Percentiles rank a stretch among this genome's conserved stretches.
Evolutionary conservation across 2,888 invertebrate genomes (phyloP).

Genomic region (Enchytraeus crypticus): DNA sequence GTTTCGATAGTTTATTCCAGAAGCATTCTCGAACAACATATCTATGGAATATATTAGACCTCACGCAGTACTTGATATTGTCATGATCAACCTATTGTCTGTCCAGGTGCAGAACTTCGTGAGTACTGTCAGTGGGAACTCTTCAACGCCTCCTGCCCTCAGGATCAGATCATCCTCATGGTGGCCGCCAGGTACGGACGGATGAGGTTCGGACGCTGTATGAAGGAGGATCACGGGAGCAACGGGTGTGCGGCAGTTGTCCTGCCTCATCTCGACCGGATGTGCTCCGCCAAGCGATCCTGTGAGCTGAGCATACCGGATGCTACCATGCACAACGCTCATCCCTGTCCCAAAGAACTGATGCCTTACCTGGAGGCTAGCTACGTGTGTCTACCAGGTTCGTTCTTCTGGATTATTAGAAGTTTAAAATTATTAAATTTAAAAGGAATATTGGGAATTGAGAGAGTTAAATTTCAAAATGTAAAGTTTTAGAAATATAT

Average conservation of each 20-base stretch:
- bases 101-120: neutral
- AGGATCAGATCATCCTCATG: conserved; percentile 15
- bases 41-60: too few species aligned
- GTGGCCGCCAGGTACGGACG: conserved; percentile 14
- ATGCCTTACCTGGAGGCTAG: conserved; percentile 18
- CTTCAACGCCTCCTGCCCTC: conserved; percentile 12
- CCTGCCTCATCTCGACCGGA: conserved; percentile 7
- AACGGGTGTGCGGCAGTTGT: conserved; percentile 17
- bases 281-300: conserved; percentile 9
- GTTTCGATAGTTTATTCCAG: too few species aligned
- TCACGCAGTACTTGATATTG: too few species aligned
- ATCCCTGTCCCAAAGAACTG: conserved; percentile 19
- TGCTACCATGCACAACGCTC: conserved; percentile 9
- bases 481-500: too few species aligned
- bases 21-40: too few species aligned
- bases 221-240: conserved; percentile 19
- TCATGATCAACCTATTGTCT: too few species aligned
- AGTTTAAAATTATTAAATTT: too few species aligned
- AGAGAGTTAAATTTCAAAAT: too few species aligned
- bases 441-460: too few species aligned
- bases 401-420: too few species aligned
- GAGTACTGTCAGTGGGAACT: conserved; percentile 20
- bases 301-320: conserved; percentile 16
- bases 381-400: conserved; percentile 17
- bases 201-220: conserved; percentile 16